Base-by-base conservation (phyloP, 1,140 invertebrate species). In the Psix sp. region DNA sequence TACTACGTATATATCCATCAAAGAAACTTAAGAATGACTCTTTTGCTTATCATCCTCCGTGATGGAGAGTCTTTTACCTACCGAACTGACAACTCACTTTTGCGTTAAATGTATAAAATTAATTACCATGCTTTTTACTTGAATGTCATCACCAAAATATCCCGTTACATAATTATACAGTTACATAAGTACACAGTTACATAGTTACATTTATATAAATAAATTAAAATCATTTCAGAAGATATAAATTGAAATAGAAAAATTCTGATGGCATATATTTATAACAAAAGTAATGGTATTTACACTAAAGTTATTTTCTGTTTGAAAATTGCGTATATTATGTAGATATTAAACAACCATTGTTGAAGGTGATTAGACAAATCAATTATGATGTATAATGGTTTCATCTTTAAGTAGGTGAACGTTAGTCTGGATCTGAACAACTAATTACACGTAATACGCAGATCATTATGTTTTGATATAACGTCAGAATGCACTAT, bases 21-120 rank as follows among this genome's bases (percentile, higher is more conserved):
- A 65, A 59, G 45, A 59, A 45, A 40, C 51, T 45, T 49, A 38
- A 65, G 36, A 49, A 60, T 35, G 15, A 43, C 43, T 62, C 46
- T 73, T 74, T 74, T 42, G 62, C 71, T 67, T 49, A 74, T 74
- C 71, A 74, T 74, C 57, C 56, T 38, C 33, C 56, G 33, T 74
- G 71, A 57, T 63, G 51, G 38, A 42, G 18, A 43, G 9, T 45
- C 13, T 57, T 60, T 16, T 16, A 18, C 46, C 13, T 3, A 29
- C 26, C 6, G 13, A 48, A 5, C 29, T 68, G 54, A 42, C 39
- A 24, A 54, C 39, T 10, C 14, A 21, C 21, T 60, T 54, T 49
- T 43, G 21, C 59, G 54, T 43, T 35, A 49, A 71, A 56, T 62
- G n/a, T n/a, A n/a, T n/a, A n/a, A n/a, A n/a, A n/a, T 70, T 60